phyloP scores from a whole-genome alignment of 1,140 invertebrate species.

The Drosophila orosa region DNA sequence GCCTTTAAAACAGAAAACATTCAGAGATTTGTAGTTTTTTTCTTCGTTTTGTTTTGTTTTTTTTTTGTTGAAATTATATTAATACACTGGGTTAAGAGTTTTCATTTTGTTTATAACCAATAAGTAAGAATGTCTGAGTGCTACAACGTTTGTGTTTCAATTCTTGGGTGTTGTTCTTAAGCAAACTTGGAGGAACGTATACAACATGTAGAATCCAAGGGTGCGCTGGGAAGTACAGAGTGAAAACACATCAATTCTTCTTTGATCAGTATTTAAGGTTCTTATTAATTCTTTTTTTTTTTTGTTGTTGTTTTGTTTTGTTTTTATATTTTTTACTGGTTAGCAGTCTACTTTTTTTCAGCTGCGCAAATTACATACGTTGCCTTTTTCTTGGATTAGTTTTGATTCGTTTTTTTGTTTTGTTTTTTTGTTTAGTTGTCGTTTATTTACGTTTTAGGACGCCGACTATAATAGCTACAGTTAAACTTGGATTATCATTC shows the following conservation, averaged over 20 bases:
- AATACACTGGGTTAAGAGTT: constrained; percentile 59
- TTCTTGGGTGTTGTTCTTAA: constrained; percentile 23
- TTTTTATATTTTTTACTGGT: constrained; percentile 1
- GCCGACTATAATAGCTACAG: constrained; percentile 61
- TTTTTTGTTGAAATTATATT: constrained; percentile 21
- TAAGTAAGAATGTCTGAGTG: constrained; percentile 22
- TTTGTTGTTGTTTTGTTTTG: constrained; percentile 3
- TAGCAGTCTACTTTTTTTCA: constrained; percentile 36
- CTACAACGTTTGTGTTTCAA: constrained; percentile 18
- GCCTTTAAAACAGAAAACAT: constrained; percentile 36
- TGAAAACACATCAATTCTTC: constrained; percentile 55
- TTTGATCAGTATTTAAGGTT: constrained; percentile 41
- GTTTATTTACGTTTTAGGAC: constrained; percentile 49
- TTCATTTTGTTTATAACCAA: constrained; percentile 19
- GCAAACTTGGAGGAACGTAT: constrained; percentile 65
- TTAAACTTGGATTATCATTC: constrained; percentile 51
- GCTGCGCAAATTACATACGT: constrained; percentile 42
- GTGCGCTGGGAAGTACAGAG: constrained; percentile 31
- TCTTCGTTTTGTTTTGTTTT: constrained; percentile 2
- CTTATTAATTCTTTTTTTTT: constrained; percentile 18
- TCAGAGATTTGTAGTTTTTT: constrained; percentile 4
- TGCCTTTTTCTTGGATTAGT: constrained; percentile 52
- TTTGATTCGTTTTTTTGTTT: constrained; percentile 43
- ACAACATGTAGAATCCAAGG: constrained; percentile 43
- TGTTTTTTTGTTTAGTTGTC: constrained; percentile 25